A percentile compares a stretch with the other conserved stretches of the same genome.
These are phyloP conservation scores for Clusia tigrina DNA, from an alignment of 2,888 invertebrate species.

Conservation along the genomic window DNA sequence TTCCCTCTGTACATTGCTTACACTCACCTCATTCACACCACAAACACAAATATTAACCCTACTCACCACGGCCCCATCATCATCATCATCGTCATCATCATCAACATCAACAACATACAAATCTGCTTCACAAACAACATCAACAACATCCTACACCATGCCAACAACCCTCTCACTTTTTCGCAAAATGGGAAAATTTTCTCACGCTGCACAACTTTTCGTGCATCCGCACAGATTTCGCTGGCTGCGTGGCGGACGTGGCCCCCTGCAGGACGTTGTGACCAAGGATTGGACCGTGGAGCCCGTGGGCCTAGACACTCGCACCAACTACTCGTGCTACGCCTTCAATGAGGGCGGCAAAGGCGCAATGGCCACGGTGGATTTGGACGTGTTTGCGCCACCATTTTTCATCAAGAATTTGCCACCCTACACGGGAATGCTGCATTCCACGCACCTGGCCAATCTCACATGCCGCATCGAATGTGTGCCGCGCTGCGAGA, in stretches of 20 bases:
- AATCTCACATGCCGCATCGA: conserved; percentile 88
- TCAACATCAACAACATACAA: conserved; percentile 26
- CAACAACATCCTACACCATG: conserved; percentile 38
- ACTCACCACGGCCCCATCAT: conserved; percentile 30
- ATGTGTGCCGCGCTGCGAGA: conserved; percentile 85
- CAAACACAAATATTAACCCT: conserved; percentile 60
- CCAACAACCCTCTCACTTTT: conserved; percentile 42
- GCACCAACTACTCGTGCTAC: conserved; percentile 89
- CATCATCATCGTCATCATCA: conserved; percentile 29
- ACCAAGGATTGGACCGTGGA: conserved; percentile 81
- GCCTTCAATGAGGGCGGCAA: conserved; percentile 87
- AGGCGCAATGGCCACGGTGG: conserved; percentile 73
- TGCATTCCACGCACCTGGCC: conserved; percentile 78
- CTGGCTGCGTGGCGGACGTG: conserved; percentile 81
- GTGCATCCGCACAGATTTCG: conserved; percentile 69
- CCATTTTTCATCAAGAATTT: conserved; percentile 87
- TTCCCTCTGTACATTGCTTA: conserved; percentile 59
- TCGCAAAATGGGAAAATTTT: conserved; percentile 61
- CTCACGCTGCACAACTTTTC: conserved; percentile 55
- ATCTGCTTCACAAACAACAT: conserved; percentile 28
- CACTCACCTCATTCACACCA: conserved; percentile 57
- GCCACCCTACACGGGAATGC: conserved; percentile 81
- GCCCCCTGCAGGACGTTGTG: conserved; percentile 76
- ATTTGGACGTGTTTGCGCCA: conserved; percentile 80
- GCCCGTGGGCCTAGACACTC: conserved; percentile 83